These are phyloP conservation scores for Cynaeus angustus DNA, from an alignment of 2,888 invertebrate species.

Conservation along the genomic window DNA sequence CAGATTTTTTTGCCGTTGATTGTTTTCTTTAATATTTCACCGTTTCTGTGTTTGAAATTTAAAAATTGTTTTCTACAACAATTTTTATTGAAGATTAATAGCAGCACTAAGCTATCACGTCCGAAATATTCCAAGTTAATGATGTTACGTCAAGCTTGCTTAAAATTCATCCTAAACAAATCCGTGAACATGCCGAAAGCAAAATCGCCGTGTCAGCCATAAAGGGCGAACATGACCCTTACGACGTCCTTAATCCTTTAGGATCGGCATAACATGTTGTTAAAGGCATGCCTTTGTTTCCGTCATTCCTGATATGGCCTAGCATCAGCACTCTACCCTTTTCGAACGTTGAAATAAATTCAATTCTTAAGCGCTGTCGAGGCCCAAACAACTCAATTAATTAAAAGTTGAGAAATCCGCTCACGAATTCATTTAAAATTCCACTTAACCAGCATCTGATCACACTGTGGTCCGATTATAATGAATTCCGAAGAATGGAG, in stretches of 20 bases:
- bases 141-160: slow-evolving; percentile 39
- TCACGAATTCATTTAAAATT: slow-evolving; percentile 3
- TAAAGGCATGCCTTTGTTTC: slow-evolving; percentile 38
- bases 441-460: too few relatives aligned
- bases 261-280: slow-evolving; percentile 26
- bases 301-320: slow-evolving; percentile 6
- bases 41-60: too few relatives aligned
- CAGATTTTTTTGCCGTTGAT: too few relatives aligned
- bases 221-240: slow-evolving; percentile 38
- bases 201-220: slow-evolving; percentile 34
- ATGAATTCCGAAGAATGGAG: too few relatives aligned
- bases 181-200: slow-evolving; percentile 32
- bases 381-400: slow-evolving; percentile 12
- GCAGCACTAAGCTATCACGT: slow-evolving; percentile 21
- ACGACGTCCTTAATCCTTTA: slow-evolving; percentile 36
- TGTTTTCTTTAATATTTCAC: too few relatives aligned
- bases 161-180: slow-evolving; percentile 44
- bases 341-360: slow-evolving; percentile 9
- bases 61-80: too few relatives aligned
- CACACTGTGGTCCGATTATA: too few relatives aligned
- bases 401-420: neutral
- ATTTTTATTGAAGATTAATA: slow-evolving; percentile 16
- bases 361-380: neutral
- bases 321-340: slow-evolving; percentile 28
- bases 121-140: slow-evolving; percentile 37